phyloP scores from a whole-genome alignment of 2,113 vertebrate genomes.

The Gobius niger region DNA sequence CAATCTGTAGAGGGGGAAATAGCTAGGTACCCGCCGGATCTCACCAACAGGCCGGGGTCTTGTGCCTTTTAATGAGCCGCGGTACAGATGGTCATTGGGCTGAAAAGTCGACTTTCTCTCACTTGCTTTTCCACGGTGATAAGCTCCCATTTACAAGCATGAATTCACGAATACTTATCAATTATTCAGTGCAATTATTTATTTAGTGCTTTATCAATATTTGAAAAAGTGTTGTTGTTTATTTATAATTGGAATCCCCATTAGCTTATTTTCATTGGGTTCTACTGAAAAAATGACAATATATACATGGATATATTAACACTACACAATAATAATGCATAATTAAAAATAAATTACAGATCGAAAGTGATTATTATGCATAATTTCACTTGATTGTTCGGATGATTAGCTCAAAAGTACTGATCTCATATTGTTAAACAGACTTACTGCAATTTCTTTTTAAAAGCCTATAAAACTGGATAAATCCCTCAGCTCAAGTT shows the following conservation, averaged over 20 bases:
- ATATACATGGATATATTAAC: too few relatives aligned
- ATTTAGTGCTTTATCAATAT: not conserved
- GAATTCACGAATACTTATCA: not conserved
- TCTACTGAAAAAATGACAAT: too few relatives aligned
- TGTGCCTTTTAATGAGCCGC: slow-evolving; percentile 55
- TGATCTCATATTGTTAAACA: too few relatives aligned
- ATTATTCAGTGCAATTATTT: not conserved
- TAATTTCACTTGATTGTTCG: too few relatives aligned
- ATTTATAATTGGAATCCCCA: not conserved
- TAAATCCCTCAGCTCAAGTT: too few relatives aligned
- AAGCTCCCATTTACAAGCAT: not conserved
- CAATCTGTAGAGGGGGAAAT: slow-evolving; percentile 50
- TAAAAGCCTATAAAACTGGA: too few relatives aligned
- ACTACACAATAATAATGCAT: too few relatives aligned
- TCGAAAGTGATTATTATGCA: too few relatives aligned
- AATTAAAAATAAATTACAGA: too few relatives aligned
- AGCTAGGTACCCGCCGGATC: slow-evolving; percentile 19
- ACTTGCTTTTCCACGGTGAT: not conserved
- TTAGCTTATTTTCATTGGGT: too few relatives aligned
- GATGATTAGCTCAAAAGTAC: too few relatives aligned
- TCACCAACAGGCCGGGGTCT: slow-evolving; percentile 35
- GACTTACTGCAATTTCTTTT: too few relatives aligned
- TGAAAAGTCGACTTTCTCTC: slow-evolving; percentile 3
- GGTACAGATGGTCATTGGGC: slow-evolving; percentile 52
- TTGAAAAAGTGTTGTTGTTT: slow-evolving; percentile 1